Evolutionary conservation across 2,797 vertebrate species (phyloP).

Genomic region (Gambelia wislizenii): DNA sequence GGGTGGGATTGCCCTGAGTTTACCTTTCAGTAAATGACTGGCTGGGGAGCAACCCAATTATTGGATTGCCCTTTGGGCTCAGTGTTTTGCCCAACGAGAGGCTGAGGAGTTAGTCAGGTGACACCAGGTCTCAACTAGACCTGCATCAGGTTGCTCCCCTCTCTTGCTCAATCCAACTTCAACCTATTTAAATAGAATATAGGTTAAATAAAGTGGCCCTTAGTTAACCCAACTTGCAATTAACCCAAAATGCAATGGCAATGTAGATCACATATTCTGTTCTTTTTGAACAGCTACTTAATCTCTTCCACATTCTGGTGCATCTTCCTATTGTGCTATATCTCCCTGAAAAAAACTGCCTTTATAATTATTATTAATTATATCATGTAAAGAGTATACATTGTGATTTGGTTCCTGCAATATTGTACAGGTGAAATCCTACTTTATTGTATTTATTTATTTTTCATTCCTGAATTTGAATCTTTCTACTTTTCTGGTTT

Average conservation of each 20-base stretch:
- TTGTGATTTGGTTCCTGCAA: conserved; percentile 7
- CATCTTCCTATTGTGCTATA: conserved; percentile 15
- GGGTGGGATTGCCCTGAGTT: too few species aligned
- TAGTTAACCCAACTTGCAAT: too few species aligned
- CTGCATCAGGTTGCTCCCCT: too few species aligned
- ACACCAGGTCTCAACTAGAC: too few species aligned
- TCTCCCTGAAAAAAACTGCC: conserved; percentile 20
- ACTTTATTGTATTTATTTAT: not conserved
- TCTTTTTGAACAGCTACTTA: conserved; percentile 17
- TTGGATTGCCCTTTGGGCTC: too few species aligned
- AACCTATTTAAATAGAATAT: too few species aligned
- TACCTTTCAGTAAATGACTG: too few species aligned
- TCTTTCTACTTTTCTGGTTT: conserved; percentile 1
- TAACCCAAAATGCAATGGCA: conserved; percentile 39
- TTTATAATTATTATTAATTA: conserved; percentile 29
- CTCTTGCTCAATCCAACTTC: too few species aligned
- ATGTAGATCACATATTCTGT: not conserved
- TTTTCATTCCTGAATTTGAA: conserved; percentile 21
- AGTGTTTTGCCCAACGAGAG: too few species aligned
- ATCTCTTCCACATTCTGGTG: conserved; percentile 7
- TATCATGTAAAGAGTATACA: not conserved
- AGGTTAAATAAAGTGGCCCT: too few species aligned
- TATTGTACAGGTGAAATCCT: conserved; percentile 32
- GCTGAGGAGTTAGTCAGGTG: too few species aligned
- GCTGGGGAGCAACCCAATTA: too few species aligned